Conservation (phyloP, 2,113 vertebrate genomes). For the Apaloderma vittatum region DNA sequence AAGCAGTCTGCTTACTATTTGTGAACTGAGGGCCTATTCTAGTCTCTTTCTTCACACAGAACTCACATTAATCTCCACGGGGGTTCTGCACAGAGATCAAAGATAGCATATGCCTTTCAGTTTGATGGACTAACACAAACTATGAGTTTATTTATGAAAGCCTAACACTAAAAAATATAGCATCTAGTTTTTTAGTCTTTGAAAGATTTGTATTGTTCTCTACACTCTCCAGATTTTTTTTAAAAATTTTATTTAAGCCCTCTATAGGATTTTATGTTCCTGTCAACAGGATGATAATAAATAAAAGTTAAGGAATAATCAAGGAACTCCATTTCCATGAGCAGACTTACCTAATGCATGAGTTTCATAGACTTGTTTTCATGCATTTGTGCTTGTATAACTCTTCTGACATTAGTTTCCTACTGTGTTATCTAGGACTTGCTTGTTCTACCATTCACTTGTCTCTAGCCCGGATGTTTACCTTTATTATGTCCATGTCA, state of each 20-base stretch:
- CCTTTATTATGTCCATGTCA: slow-evolving; percentile 10
- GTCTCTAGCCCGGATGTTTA: neutral
- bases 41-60: slow-evolving; percentile 65
- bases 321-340: slow-evolving; percentile 2
- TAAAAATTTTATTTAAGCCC: slow-evolving; percentile 3
- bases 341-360: neutral
- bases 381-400: slow-evolving; percentile 5
- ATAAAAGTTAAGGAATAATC: slow-evolving; percentile 12
- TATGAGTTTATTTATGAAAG: slow-evolving; percentile 41
- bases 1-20: slow-evolving; percentile 72
- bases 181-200: slow-evolving; percentile 36
- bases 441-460: neutral
- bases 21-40: slow-evolving; percentile 71
- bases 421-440: neutral
- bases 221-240: neutral
- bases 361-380: slow-evolving; percentile 27
- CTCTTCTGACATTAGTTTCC: slow-evolving; percentile 4
- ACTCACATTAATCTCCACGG: slow-evolving; percentile 70
- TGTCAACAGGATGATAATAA: neutral
- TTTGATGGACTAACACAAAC: slow-evolving; percentile 71
- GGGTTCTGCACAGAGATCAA: slow-evolving; percentile 69
- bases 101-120: slow-evolving; percentile 76
- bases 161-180: slow-evolving; percentile 38
- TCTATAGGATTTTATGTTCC: neutral
- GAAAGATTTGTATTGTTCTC: slow-evolving; percentile 39